Base-by-base conservation (phyloP, 2,888 invertebrate genomes). In the Aricia artaxerxes region DNA sequence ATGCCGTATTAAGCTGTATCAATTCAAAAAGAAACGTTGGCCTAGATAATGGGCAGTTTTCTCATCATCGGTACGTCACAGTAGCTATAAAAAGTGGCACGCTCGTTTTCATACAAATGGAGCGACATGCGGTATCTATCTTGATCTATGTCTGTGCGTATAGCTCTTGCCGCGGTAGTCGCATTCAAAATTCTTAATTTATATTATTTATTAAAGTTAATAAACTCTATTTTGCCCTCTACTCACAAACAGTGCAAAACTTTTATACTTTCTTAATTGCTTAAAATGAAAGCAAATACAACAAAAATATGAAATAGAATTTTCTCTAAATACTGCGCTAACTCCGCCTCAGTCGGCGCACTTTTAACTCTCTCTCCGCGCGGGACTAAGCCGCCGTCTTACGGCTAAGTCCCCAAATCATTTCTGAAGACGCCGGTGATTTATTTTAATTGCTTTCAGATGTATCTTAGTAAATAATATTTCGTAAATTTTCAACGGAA, bases 401-500 rank as follows among this genome's bases (percentile, higher is more conserved):
- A 73, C 73, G 73, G 44, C 73, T 73, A 44, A 73, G 73, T 73
- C 73, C 11, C 24, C n/a, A 44, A 73, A 73, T 73, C 73, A 76
- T 76, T 49, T 57, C 49, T 57, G 31, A 53, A 31, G 57, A 49
- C 16, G 31, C 60, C 40, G 4, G 13, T 69, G 75, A 76, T 80
- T 80, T 80, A 75, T 75, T 78, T 40, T 76, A 76, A 76, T 76
- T 76, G 76, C 49, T 76, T 76, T n/a, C 72, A 24, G n/a, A 69
- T 57, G 13, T 78, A 53, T 49, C 49, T 78, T 78, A 38, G 77
- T n/a, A 77, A 49, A 11, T 57, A 61, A 73, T 44, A 49, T 44
- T 79, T 73, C 49, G 49, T 35, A 13, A 57, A 57, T 57, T 16
- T 1, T 57, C 1, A 57, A 57, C 16, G 57, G 57, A 57, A 53